A percentile compares a stretch with the other conserved stretches of the same genome.
These are phyloP conservation scores for Falco peregrinus DNA, from an alignment of 2,797 vertebrate species.

Conservation along the genomic window DNA sequence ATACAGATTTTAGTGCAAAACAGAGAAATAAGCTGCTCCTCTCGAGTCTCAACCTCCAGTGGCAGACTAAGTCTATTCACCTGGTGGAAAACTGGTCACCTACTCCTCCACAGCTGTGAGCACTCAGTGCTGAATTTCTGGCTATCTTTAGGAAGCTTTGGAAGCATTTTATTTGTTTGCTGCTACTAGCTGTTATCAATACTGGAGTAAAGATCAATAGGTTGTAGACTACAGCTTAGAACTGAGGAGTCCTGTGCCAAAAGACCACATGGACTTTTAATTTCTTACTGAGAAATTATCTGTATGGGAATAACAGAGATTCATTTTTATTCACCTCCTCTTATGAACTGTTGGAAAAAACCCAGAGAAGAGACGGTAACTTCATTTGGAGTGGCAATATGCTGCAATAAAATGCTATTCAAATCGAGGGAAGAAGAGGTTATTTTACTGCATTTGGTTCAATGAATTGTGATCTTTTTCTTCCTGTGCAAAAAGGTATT, in stretches of 20 bases:
- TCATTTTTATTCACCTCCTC: background rate
- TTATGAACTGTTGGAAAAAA: background rate
- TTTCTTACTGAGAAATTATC: background rate
- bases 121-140: background rate
- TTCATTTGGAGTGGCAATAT: background rate
- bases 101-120: background rate
- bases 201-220: background rate
- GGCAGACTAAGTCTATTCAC: background rate
- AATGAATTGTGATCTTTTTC: background rate
- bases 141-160: background rate
- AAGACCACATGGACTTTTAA: background rate
- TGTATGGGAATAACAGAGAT: background rate
- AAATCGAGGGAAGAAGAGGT: background rate
- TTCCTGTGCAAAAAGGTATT: background rate
- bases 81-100: background rate
- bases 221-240: background rate
- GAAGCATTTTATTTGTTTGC: background rate
- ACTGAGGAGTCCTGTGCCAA: background rate
- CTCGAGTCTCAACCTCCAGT: background rate
- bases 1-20: background rate
- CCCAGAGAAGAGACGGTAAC: background rate
- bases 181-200: background rate
- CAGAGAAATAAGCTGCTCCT: background rate
- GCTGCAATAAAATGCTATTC: background rate
- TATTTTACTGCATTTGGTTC: background rate